Evolutionary conservation across 2,113 vertebrate genomes (phyloP).

Genomic region (Pogona vitticeps): DNA sequence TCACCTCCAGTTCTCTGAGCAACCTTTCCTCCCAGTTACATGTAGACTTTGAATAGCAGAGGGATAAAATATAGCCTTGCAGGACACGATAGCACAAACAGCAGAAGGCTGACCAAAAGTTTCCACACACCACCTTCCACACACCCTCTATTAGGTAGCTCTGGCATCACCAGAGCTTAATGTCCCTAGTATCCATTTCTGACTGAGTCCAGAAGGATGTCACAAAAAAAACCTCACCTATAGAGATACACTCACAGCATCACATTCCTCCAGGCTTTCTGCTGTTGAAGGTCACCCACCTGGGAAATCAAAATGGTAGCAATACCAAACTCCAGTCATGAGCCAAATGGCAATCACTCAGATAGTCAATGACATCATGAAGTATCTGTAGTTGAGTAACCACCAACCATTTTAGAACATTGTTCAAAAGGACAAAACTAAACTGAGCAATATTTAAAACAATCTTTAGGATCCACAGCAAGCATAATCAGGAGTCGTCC

Average conservation of each 20-base stretch:
- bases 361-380: neutral
- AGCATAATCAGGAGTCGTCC: neutral
- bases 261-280: neutral
- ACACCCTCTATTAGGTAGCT: neutral
- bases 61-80: neutral
- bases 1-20: neutral
- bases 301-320: neutral
- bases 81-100: neutral
- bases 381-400: neutral
- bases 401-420: neutral
- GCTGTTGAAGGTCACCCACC: neutral
- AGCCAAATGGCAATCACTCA: neutral
- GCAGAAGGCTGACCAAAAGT: neutral
- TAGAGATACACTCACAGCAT: neutral
- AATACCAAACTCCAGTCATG: neutral
- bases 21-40: neutral
- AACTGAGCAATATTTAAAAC: neutral
- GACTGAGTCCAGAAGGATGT: neutral
- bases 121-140: neutral
- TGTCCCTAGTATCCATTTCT: neutral
- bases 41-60: neutral
- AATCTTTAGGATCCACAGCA: neutral
- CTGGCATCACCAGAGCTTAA: neutral
- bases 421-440: neutral
- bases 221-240: neutral